Conservation (phyloP, 2,888 invertebrate genomes). For the Nemurella pictetii region DNA sequence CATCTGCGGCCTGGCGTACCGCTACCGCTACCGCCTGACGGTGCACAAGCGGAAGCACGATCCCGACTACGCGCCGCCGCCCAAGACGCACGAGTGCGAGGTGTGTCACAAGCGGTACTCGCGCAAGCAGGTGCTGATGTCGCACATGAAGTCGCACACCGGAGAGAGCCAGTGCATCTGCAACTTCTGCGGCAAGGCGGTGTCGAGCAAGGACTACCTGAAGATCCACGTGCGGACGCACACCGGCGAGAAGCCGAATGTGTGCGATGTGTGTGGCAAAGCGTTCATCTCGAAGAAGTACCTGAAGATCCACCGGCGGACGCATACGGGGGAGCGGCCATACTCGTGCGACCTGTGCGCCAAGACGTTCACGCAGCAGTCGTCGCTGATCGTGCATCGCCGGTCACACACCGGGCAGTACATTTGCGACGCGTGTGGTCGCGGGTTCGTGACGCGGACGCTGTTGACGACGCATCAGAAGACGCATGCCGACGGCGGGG, state of each 20-base stretch:
- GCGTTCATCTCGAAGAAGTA: conserved; percentile 47
- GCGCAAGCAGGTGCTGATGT: conserved; percentile 50
- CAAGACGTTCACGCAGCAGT: conserved; percentile 48
- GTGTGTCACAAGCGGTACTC: conserved; percentile 52
- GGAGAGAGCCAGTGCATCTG: conserved; percentile 59
- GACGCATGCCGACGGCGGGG: conserved; percentile 48
- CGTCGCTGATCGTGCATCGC: conserved; percentile 48
- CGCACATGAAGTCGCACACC: conserved; percentile 52
- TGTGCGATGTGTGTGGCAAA: conserved; percentile 57
- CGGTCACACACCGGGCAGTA: conserved; percentile 37
- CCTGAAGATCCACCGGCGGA: conserved; percentile 48
- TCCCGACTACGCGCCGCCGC: conserved; percentile 49
- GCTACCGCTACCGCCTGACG: conserved; percentile 38
- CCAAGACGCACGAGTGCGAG: conserved; percentile 52
- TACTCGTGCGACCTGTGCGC: conserved; percentile 48
- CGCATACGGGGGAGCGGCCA: conserved; percentile 47
- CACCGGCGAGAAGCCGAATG: conserved; percentile 64
- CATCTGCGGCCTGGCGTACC: conserved; percentile 49
- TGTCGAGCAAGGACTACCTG: conserved; percentile 62
- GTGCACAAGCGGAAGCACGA: conserved; percentile 51
- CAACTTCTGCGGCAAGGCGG: conserved; percentile 64
- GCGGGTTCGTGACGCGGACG: conserved; percentile 33
- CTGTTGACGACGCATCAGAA: conserved; percentile 50
- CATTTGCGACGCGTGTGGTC: conserved; percentile 14
- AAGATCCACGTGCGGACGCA: conserved; percentile 65